These are phyloP conservation scores for Etia nguti DNA, from an alignment of 2,113 vertebrate genomes.

Conservation along the genomic window DNA sequence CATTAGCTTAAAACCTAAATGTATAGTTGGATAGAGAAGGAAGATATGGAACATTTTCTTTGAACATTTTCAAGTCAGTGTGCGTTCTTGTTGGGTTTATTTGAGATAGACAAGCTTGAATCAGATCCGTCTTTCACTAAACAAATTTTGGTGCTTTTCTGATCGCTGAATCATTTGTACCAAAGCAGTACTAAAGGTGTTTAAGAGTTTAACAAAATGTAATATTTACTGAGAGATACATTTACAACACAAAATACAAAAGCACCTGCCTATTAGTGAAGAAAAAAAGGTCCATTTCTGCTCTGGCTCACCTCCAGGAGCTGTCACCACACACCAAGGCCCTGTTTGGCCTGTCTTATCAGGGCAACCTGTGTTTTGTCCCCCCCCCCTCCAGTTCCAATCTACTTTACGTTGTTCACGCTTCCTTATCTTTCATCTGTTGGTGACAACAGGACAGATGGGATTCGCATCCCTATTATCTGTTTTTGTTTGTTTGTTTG, in stretches of 20 bases:
- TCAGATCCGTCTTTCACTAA: background rate
- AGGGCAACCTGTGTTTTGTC: constrained; percentile 4
- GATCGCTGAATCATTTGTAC: background rate
- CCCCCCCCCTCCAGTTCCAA: background rate
- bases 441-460: constrained; percentile 12
- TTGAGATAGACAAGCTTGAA: background rate
- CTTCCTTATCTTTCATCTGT: constrained; percentile 7
- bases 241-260: background rate
- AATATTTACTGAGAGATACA: background rate
- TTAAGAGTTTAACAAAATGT: background rate
- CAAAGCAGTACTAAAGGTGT: background rate
- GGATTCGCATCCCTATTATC: constrained; percentile 4
- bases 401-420: constrained; percentile 8
- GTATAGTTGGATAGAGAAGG: background rate
- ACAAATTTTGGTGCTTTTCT: background rate
- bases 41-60: background rate
- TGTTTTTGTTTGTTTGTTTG: background rate
- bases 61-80: background rate
- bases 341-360: constrained; percentile 6
- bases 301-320: background rate
- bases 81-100: background rate
- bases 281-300: background rate
- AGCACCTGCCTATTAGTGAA: background rate
- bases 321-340: background rate
- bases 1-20: constrained; percentile 17